Conservation (phyloP, 2,113 vertebrate genomes). For the Pseudorasbora parva region DNA sequence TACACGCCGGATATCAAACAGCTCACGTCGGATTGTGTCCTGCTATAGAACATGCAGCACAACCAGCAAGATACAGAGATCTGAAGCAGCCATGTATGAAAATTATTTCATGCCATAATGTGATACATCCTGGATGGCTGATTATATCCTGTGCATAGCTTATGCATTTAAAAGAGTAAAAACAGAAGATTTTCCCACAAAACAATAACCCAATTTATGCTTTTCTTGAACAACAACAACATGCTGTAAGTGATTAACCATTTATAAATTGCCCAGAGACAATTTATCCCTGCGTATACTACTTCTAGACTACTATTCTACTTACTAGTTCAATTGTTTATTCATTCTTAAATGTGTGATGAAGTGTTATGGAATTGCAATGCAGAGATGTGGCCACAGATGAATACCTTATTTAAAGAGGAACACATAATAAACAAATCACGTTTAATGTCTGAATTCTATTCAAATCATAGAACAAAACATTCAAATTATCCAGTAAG, state of each 20-base stretch:
- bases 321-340: background rate
- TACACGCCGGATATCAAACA: conserved; percentile 35
- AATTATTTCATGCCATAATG: conserved; percentile 41
- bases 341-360: background rate
- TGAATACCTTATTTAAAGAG: background rate
- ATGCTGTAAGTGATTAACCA: no score
- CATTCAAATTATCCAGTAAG: background rate
- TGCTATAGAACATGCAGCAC: conserved; percentile 14
- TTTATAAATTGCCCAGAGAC: background rate
- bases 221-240: background rate
- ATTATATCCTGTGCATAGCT: background rate
- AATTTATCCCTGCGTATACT: background rate
- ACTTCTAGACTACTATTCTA: background rate
- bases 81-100: conserved; percentile 21
- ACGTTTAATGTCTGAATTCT: no score
- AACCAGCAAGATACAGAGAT: background rate
- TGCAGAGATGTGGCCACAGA: background rate
- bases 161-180: conserved; percentile 22
- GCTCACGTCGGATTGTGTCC: conserved; percentile 6
- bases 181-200: conserved; percentile 63
- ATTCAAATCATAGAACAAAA: background rate
- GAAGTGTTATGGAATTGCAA: background rate
- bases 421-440: background rate
- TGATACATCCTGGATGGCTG: conserved; percentile 38
- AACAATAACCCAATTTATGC: background rate